Conservation (phyloP, 1,140 invertebrate genomes). For the Nasonia longicornis region DNA sequence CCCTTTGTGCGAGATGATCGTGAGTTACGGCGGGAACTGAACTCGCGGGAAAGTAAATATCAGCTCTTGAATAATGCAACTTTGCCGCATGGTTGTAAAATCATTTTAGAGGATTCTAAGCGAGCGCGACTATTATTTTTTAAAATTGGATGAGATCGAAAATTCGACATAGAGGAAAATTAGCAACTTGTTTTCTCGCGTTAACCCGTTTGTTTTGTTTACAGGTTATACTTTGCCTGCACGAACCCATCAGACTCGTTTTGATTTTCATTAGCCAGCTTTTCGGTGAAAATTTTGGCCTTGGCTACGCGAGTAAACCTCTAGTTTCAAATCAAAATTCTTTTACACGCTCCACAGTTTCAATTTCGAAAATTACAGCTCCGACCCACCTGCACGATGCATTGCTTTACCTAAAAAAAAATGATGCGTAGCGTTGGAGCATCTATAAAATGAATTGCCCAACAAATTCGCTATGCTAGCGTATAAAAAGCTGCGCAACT, state of each 20-base stretch:
- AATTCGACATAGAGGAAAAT: too few species aligned
- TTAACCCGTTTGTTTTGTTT: background rate
- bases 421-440: background rate
- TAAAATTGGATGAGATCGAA: background rate
- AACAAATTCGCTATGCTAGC: background rate
- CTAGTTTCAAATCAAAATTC: too few species aligned
- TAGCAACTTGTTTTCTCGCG: background rate
- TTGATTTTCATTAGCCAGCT: background rate
- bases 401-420: slow-evolving; percentile 1
- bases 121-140: background rate
- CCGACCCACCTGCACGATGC: background rate
- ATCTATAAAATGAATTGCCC: slow-evolving; percentile 19
- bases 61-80: background rate
- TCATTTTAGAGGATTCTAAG: background rate
- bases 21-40: background rate
- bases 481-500: slow-evolving; percentile 5
- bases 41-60: too few species aligned
- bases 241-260: background rate
- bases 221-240: background rate
- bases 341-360: too few species aligned
- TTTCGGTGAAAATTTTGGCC: background rate
- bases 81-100: background rate
- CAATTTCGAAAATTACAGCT: too few species aligned
- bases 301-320: too few species aligned
- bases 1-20: background rate